Percentiles rank a stretch among this genome's conserved stretches.
phyloP scores from a whole-genome alignment of 2,888 invertebrate genomes.

The Caenorhabditis japonica region DNA sequence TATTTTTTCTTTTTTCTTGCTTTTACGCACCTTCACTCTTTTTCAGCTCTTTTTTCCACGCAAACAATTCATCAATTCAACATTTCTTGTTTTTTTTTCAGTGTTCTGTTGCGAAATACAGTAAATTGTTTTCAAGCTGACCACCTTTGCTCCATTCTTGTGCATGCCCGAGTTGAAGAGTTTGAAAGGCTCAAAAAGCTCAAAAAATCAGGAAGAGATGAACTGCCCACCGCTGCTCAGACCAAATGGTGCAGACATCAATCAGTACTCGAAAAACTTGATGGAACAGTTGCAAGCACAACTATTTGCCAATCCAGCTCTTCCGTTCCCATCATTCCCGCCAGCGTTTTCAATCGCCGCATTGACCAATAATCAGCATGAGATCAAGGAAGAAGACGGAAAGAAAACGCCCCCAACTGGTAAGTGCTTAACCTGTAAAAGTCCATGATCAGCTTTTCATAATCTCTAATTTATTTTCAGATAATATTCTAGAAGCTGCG shows the following conservation, averaged over 20 bases:
- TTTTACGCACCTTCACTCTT: constrained; percentile 9
- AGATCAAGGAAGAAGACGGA: constrained; percentile 56
- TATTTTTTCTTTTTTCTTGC: constrained; percentile 1
- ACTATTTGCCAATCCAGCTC: constrained; percentile 40
- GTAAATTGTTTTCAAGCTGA: background rate
- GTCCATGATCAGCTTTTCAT: background rate
- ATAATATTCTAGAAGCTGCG: constrained; percentile 41
- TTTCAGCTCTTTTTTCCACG: constrained; percentile 2
- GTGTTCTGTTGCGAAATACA: background rate
- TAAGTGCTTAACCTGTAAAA: constrained; percentile 3
- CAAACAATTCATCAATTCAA: background rate
- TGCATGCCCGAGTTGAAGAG: constrained; percentile 48
- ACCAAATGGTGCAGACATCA: constrained; percentile 36
- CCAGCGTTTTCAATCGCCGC: constrained; percentile 58
- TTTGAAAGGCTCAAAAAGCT: constrained; percentile 5
- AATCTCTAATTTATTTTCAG: constrained; percentile 28
- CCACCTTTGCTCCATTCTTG: constrained; percentile 6
- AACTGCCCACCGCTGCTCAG: constrained; percentile 51
- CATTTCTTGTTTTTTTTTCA: background rate
- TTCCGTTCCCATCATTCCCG: constrained; percentile 45
- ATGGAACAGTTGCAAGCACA: constrained; percentile 62
- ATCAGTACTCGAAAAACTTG: constrained; percentile 50
- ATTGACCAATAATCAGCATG: constrained; percentile 54
- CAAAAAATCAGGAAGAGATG: constrained; percentile 41
- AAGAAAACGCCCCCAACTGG: constrained; percentile 50